Base-by-base conservation (phyloP, 2,113 vertebrate species). In the Cnemophilus loriae region DNA sequence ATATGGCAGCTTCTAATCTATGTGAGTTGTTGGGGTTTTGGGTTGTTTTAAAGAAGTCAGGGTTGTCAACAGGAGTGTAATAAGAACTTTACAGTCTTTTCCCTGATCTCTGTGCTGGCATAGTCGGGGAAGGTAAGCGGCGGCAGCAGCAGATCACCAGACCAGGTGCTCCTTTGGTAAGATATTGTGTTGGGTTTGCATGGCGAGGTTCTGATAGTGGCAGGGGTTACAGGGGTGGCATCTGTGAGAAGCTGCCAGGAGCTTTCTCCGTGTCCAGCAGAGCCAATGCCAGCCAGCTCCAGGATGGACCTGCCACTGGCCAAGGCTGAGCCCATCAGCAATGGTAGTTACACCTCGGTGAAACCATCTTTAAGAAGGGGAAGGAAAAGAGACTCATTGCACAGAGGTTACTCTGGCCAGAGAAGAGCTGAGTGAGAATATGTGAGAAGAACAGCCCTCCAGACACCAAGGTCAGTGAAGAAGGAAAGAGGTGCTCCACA, bases 1-100 rank as follows among this genome's bases (percentile, higher is more conserved):
- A 44, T 21, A 6, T 13, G 13, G 5, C 2, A 35, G 7, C 13
- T 71, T 70, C 21, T 63, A 20, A 30, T 32, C 9, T 33, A 3
- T 15, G 5, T 35, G 52, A 44, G 16, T 19, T 52, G 11, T 27
- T 46, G 35, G 20, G 10, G 0, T 0, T 35, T 35, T 21, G 0
- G 11, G 11, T 41, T 84, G 68, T 61, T 86, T 37, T 16, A 6
- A 44, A 32, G 18, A 74, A 50, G 26, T 47, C 22, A 17, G 13
- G 17, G 15, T 24, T 70, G 20, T 68, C 39, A 20, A 18, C 87
- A 74, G 15, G 8, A 32, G 19, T 3, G 3, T 44, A 44, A 73
- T 19, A 67, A 76, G 11, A 65, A 17, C 15, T 68, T 83, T 24
- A 8, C 8, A 9, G 30, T 49, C 41, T 56, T 17, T 70, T 60